Conservation (phyloP, 1,140 invertebrate species). For the Eufriesea mexicana region DNA sequence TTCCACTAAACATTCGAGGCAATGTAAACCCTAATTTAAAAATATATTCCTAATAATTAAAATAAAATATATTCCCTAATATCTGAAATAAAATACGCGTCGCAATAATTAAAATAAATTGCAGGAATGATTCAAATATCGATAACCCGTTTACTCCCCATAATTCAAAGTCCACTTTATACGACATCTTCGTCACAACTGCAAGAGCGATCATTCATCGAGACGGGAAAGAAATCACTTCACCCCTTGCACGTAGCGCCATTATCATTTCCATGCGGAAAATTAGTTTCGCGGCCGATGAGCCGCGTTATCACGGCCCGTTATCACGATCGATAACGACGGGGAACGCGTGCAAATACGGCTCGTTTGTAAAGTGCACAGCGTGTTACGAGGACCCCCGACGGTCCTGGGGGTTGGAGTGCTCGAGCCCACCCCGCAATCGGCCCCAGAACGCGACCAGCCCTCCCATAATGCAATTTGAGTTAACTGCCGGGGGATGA, state of each 20-base stretch:
- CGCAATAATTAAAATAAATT: too few relatives aligned
- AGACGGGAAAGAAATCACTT: not conserved
- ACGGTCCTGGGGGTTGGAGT: conserved; percentile 1
- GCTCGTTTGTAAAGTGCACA: conserved; percentile 49
- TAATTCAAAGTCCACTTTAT: too few relatives aligned
- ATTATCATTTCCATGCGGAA: conserved; percentile 6
- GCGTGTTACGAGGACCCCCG: not conserved
- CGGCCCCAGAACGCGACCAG: conserved; percentile 62
- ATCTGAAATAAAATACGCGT: too few relatives aligned
- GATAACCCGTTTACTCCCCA: too few relatives aligned
- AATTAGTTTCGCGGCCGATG: conserved; percentile 15
- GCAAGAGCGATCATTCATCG: not conserved
- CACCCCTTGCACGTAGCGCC: not conserved
- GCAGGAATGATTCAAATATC: too few relatives aligned
- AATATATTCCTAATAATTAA: too few relatives aligned
- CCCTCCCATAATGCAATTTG: conserved; percentile 76
- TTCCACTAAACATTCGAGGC: too few relatives aligned
- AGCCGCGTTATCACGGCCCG: not conserved
- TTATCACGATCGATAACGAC: conserved; percentile 25
- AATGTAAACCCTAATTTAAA: too few relatives aligned
- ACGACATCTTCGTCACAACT: too few relatives aligned
- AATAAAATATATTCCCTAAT: too few relatives aligned
- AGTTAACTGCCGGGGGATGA: conserved; percentile 75
- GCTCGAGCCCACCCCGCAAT: conserved; percentile 65
- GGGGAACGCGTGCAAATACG: conserved; percentile 32